Evolutionary conservation across 2,888 invertebrate species (phyloP).

Genomic region (Lomographa bimaculata): DNA sequence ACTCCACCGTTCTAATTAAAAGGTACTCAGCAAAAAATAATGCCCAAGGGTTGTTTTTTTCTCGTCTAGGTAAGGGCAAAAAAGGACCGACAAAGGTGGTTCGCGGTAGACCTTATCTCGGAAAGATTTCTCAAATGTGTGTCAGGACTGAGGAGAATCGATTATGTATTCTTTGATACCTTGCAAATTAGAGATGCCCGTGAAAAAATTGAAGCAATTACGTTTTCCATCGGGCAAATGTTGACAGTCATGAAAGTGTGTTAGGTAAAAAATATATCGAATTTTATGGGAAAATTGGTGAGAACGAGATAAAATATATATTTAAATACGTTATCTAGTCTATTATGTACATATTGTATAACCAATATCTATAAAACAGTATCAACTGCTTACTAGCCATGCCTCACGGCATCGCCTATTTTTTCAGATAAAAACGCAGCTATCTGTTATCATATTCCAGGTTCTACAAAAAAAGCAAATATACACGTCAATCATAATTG

Average conservation of each 20-base stretch:
- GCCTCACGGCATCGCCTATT: too few relatives aligned
- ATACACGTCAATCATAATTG: too few relatives aligned
- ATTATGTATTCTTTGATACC: constrained; percentile 40
- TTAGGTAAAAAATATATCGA: too few relatives aligned
- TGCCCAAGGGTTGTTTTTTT: constrained; percentile 65
- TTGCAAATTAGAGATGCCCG: constrained; percentile 34
- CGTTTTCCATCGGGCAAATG: not conserved
- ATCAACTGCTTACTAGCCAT: too few relatives aligned
- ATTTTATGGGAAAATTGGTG: too few relatives aligned
- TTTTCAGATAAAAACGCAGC: too few relatives aligned
- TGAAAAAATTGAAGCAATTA: constrained; percentile 12
- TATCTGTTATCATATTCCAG: too few relatives aligned
- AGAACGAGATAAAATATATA: too few relatives aligned
- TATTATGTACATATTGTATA: too few relatives aligned
- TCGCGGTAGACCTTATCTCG: constrained; percentile 55
- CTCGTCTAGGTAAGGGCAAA: constrained; percentile 50
- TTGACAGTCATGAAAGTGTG: not conserved
- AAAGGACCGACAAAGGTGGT: constrained; percentile 73
- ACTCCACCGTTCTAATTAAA: constrained; percentile 68
- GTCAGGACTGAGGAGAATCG: constrained; percentile 55
- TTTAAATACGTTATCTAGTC: too few relatives aligned
- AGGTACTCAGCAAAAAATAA: constrained; percentile 69
- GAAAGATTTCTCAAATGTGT: constrained; percentile 59
- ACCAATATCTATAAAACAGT: too few relatives aligned
- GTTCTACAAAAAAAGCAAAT: too few relatives aligned